phyloP scores from a whole-genome alignment of 2,113 vertebrate species.

The Vicugna pacos region DNA sequence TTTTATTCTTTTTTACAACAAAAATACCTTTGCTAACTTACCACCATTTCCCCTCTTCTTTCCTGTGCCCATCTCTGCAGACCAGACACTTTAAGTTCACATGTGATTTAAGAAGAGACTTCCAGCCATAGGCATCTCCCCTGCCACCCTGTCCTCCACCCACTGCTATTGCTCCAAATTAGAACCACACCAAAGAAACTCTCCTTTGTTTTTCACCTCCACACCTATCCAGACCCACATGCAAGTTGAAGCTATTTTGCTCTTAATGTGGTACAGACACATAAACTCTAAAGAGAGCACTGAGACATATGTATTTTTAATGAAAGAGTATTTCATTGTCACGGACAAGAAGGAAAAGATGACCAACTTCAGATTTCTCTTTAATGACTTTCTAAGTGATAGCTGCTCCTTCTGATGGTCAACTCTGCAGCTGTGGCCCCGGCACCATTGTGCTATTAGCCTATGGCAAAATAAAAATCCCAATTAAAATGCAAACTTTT shows the following conservation, averaged over 20 bases:
- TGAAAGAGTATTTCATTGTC: constrained; percentile 25
- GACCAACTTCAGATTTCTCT: background rate
- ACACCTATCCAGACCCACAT: background rate
- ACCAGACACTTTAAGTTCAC: background rate
- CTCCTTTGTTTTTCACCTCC: background rate
- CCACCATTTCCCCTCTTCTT: background rate
- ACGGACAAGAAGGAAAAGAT: background rate
- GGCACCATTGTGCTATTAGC: background rate
- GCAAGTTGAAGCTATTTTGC: background rate
- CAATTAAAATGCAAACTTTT: constrained; percentile 12
- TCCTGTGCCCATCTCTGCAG: background rate
- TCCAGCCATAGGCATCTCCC: background rate
- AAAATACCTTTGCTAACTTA: background rate
- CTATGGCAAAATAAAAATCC: background rate
- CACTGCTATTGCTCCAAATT: background rate
- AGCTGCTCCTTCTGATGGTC: background rate
- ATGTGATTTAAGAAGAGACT: background rate
- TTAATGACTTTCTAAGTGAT: background rate
- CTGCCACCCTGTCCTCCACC: background rate
- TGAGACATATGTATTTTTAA: background rate
- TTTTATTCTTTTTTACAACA: background rate
- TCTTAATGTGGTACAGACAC: background rate
- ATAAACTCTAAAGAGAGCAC: constrained; percentile 19
- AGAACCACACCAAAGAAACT: background rate
- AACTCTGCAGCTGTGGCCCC: background rate